Evolutionary conservation across 2,888 invertebrate species (phyloP).

Genomic region (Automeris io): DNA sequence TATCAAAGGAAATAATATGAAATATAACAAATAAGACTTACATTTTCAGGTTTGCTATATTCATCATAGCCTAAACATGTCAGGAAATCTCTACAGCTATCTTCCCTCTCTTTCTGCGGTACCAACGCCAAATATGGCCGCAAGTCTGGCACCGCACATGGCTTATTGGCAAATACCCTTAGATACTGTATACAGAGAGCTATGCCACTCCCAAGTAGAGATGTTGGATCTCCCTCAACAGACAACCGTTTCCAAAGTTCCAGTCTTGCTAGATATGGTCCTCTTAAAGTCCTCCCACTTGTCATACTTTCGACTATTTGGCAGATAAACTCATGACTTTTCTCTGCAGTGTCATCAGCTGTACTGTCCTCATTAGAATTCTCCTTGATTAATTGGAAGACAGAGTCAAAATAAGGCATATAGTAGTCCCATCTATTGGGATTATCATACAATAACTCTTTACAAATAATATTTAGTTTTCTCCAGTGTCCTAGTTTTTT

Average conservation of each 20-base stretch:
- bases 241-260: conserved; percentile 82
- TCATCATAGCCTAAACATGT: conserved; percentile 80
- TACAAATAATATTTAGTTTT: conserved; percentile 84
- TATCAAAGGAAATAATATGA: no score
- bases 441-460: conserved; percentile 83
- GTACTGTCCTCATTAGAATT: conserved; percentile 33
- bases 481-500: conserved; percentile 85
- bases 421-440: conserved; percentile 86
- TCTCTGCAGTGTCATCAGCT: conserved; percentile 61
- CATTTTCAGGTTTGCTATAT: conserved; percentile 79
- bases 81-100: conserved; percentile 76
- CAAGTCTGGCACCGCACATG: conserved; percentile 91
- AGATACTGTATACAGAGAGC: conserved; percentile 88
- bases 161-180: conserved; percentile 88
- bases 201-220: conserved; percentile 78
- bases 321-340: conserved; percentile 63
- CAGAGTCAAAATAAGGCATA: conserved; percentile 83
- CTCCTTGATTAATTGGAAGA: conserved; percentile 78
- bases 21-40: conserved; percentile 49
- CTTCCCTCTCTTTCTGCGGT: conserved; percentile 78
- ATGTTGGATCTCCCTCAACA: conserved; percentile 69
- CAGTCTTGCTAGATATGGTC: conserved; percentile 89
- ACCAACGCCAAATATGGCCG: conserved; percentile 84
- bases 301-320: conserved; percentile 70
- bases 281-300: conserved; percentile 77